Conservation (phyloP, 2,888 invertebrate species). For the Dione juno region DNA sequence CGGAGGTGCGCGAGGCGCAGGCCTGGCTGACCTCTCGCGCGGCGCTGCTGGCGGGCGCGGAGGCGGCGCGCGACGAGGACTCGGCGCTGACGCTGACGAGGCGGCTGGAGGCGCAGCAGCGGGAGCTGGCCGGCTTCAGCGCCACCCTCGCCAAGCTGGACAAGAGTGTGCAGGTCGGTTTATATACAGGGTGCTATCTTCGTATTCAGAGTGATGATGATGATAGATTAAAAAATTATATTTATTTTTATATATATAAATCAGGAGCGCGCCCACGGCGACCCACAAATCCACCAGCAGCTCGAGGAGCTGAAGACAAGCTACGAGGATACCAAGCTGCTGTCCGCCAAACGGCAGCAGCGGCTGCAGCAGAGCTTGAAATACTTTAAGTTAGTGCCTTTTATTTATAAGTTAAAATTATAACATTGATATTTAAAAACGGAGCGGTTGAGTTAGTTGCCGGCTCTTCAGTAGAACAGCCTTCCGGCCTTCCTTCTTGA, state of each 20-base stretch:
- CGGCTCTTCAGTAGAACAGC: too few relatives aligned
- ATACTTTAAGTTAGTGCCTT: conserved; percentile 73
- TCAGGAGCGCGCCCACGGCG: conserved; percentile 67
- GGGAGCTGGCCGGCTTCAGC: conserved; percentile 92
- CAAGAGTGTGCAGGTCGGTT: conserved; percentile 52
- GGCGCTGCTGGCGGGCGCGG: conserved; percentile 88
- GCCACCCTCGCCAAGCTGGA: conserved; percentile 87
- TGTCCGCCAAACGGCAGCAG: conserved; percentile 80
- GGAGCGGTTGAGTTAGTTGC: too few relatives aligned
- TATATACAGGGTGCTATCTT: too few relatives aligned
- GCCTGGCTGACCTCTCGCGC: conserved; percentile 95
- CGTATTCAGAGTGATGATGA: neutral
- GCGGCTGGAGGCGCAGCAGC: conserved; percentile 90
- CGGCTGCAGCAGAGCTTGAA: conserved; percentile 83
- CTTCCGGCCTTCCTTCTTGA: too few relatives aligned
- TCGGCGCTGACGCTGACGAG: conserved; percentile 92
- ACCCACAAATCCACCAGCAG: conserved; percentile 61
- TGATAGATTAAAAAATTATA: neutral
- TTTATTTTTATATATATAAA: neutral
- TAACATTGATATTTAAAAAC: too few relatives aligned
- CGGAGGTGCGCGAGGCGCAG: conserved; percentile 95
- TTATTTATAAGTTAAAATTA: too few relatives aligned
- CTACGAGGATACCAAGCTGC: conserved; percentile 73
- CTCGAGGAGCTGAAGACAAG: conserved; percentile 60
- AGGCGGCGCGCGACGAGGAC: conserved; percentile 96